Conservation (phyloP, 2,888 invertebrate species). For the Sclerodermus sp. region DNA sequence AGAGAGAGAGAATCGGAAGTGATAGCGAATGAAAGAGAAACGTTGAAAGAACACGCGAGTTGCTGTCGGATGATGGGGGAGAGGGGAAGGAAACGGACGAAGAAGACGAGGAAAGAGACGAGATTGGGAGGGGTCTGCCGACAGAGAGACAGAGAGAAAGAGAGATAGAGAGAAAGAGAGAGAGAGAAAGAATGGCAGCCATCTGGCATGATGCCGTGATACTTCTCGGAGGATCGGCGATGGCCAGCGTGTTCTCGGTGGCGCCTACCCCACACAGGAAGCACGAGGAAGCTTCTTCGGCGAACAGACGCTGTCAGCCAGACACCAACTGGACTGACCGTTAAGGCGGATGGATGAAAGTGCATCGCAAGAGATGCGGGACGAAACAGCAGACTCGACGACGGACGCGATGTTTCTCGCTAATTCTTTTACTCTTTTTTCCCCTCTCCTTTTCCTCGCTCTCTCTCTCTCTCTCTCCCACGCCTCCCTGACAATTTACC, state of each 20-base stretch:
- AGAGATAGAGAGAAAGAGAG: not conserved
- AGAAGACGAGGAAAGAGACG: not conserved
- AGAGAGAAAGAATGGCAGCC: constrained; percentile 21
- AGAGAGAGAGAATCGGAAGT: not conserved
- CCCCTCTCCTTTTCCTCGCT: too few relatives aligned
- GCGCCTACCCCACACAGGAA: constrained; percentile 22
- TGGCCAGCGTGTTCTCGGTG: constrained; percentile 13
- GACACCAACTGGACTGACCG: too few relatives aligned
- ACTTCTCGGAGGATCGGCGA: constrained; percentile 3
- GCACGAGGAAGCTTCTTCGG: too few relatives aligned
- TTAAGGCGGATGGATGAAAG: too few relatives aligned
- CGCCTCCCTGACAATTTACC: not conserved
- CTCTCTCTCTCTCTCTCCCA: not conserved
- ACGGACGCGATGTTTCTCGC: too few relatives aligned
- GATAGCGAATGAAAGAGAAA: not conserved
- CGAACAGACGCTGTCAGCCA: too few relatives aligned
- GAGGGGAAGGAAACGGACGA: not conserved
- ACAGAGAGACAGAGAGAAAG: too few relatives aligned
- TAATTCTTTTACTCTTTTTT: too few relatives aligned
- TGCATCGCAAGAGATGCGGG: too few relatives aligned
- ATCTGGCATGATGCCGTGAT: constrained; percentile 31
- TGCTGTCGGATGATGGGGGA: not conserved
- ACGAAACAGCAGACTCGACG: too few relatives aligned
- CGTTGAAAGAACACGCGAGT: constrained; percentile 1
- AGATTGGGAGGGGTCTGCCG: not conserved